Percentiles rank a stretch among this genome's conserved stretches.
These are phyloP conservation scores for Propithecus coquereli DNA, from an alignment of 2,113 vertebrate genomes.

Conservation along the genomic window DNA sequence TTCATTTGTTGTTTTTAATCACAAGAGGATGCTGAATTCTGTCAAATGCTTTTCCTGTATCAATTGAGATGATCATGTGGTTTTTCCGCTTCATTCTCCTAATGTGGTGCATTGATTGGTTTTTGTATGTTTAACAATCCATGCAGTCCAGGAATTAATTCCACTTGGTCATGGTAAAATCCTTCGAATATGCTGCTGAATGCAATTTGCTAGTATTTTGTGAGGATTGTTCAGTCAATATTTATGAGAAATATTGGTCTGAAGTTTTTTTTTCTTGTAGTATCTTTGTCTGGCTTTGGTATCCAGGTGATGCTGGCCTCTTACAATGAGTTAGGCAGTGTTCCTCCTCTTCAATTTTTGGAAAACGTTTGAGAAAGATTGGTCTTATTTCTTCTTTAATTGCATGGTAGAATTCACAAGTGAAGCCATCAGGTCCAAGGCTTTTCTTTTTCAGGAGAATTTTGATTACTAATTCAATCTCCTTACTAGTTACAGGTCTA, in stretches of 20 bases:
- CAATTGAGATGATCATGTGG: neutral
- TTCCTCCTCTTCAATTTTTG: neutral
- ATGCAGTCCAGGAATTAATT: neutral
- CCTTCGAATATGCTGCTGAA: neutral
- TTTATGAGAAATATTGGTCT: neutral
- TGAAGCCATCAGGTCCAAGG: neutral
- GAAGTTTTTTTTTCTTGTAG: neutral
- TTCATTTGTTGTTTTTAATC: neutral
- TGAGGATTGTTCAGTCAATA: neutral
- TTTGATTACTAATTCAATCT: neutral
- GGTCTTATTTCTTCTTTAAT: neutral
- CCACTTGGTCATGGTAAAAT: neutral
- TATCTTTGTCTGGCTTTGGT: neutral
- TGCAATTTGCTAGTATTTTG: neutral
- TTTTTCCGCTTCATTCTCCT: neutral
- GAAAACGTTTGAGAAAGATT: neutral
- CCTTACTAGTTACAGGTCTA: neutral
- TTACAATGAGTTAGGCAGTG: neutral
- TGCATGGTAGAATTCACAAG: neutral
- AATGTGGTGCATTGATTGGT: neutral
- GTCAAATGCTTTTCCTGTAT: neutral
- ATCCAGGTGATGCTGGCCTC: neutral
- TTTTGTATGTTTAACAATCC: neutral
- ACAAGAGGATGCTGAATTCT: neutral
- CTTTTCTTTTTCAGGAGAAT: neutral